Evolutionary conservation across 2,113 vertebrate genomes (phyloP), one percentile per base, ranked within the genome.

Genomic region (Ptychochromis oligacanthus): DNA sequence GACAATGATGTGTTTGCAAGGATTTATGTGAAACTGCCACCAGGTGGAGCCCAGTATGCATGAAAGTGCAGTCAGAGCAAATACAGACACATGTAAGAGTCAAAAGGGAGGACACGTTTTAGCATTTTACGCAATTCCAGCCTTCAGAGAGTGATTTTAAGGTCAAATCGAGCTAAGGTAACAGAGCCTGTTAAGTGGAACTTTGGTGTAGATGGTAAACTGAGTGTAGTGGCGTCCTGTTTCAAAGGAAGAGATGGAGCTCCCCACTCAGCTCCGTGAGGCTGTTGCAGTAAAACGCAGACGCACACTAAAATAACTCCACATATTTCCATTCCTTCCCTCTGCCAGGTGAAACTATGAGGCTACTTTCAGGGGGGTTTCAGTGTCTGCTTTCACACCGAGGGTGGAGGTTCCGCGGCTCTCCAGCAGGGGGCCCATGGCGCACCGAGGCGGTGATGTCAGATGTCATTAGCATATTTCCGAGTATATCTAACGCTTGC

Each of bases 391-490:
- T 26, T 43, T 55, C 6, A 18, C 4, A 1, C 15, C 8, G 34
- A 12, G 20, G 38, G 2, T 67, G 82, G 4, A 54, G 55, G 74
- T 1, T 20, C 1, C 1, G 2, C 1, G 28, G 4, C 13, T 83
- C 3, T 14, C 83, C 87, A 74, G 46, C 77, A 89, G 82, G 82
- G 80, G 90, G 77, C 34, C 8, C 67, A 1, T 1, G 26, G 43
- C 58, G 75, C 77, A 17, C 9, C 80, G 78, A 24, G 13, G 67
- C 49, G 52, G 76, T 96, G 95, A 96, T 92, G 96, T 96, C 95
- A 94, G 24, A 77, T 18, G 55, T 93, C 84, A 96, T 96, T 96
- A 94, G 95, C 96, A 96, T 96, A 95, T 90, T 79, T 31, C 90
- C 59, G 79, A 77, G 79, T 95, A 96, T 95, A 94, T 91, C 1